phyloP scores from a whole-genome alignment of 1,140 invertebrate genomes.

The Brachionus sp. region DNA sequence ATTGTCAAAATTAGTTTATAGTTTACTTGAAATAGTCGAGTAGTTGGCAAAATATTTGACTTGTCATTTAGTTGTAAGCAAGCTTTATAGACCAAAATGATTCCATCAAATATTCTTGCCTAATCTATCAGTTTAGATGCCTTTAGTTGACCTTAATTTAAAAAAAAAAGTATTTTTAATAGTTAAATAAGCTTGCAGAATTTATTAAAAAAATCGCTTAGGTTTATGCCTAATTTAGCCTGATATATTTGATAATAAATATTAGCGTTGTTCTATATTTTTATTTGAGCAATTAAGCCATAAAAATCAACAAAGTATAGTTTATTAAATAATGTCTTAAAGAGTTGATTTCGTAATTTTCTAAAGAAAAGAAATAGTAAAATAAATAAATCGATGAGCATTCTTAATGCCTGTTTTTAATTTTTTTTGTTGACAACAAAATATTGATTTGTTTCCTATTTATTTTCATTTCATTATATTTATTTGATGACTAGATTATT shows the following conservation, averaged over 20 bases:
- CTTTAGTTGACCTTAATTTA: background rate
- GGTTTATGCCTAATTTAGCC: background rate
- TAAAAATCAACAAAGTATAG: background rate
- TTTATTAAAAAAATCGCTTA: background rate
- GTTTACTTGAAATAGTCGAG: background rate
- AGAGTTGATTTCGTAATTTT: background rate
- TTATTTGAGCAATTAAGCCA: background rate
- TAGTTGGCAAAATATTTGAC: background rate
- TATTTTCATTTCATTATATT: background rate
- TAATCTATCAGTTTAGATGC: background rate
- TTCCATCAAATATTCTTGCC: background rate
- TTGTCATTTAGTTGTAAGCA: background rate
- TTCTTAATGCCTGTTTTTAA: no score
- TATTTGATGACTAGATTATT: conserved; percentile 4
- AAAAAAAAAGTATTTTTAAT: background rate
- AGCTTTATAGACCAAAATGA: background rate
- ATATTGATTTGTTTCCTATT: background rate
- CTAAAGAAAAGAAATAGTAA: background rate
- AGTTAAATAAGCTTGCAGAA: background rate
- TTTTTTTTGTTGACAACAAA: background rate
- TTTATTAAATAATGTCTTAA: background rate
- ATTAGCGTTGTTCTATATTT: background rate
- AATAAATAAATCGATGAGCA: background rate
- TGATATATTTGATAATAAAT: background rate
- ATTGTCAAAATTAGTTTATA: background rate